These are phyloP conservation scores for Andrena cerasifolii DNA, from an alignment of 1,140 invertebrate species.

Conservation along the genomic window DNA sequence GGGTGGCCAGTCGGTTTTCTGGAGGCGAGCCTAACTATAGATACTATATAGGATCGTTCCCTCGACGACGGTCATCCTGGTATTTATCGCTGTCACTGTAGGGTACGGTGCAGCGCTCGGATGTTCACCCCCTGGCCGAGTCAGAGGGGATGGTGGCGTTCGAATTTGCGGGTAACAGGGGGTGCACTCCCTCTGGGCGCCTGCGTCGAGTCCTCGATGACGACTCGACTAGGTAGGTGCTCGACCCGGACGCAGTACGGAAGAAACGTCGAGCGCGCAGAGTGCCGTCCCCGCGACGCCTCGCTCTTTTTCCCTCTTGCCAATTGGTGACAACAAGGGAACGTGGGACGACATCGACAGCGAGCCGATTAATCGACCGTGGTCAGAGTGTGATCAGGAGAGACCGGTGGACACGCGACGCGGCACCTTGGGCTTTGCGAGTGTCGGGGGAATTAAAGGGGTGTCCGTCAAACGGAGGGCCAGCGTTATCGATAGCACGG, in stretches of 20 bases:
- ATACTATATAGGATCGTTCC: conserved; percentile 29
- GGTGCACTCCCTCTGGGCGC: conserved; percentile 72
- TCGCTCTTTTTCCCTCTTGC: neutral
- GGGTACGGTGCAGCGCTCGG: conserved; percentile 62
- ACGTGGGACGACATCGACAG: neutral
- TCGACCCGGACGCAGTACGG: conserved; percentile 80
- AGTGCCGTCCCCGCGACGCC: conserved; percentile 52
- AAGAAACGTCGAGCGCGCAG: conserved; percentile 71
- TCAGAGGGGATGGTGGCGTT: conserved; percentile 36
- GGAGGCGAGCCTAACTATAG: neutral
- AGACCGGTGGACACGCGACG: too few species aligned
- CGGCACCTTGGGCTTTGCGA: neutral
- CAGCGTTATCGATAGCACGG: conserved; percentile 21
- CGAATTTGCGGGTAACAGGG: conserved; percentile 52
- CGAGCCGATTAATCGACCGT: neutral
- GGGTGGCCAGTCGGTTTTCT: neutral
- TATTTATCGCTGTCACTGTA: conserved; percentile 39
- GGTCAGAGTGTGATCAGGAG: neutral
- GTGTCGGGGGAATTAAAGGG: neutral
- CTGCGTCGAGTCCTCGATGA: conserved; percentile 80
- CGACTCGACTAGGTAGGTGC: conserved; percentile 76
- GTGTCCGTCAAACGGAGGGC: neutral
- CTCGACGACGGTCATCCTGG: conserved; percentile 42
- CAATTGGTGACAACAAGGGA: conserved; percentile 16
- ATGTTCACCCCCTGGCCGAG: conserved; percentile 53